Conservation (phyloP, 2,113 vertebrate species). For the Scalopus aquaticus region DNA sequence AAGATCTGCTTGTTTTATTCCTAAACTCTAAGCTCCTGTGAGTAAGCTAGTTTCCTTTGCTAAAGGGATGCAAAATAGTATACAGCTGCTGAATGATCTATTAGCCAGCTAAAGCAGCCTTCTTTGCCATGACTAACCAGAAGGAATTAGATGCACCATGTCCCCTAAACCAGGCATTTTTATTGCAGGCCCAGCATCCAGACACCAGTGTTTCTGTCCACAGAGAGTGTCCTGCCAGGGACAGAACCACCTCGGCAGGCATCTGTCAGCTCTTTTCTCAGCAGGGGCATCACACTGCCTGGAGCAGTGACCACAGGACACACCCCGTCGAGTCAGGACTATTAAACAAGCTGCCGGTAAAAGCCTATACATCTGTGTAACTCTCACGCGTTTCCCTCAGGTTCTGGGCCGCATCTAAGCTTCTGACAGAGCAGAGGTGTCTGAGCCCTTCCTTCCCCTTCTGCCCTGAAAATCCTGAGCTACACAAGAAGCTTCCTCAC, state of each 20-base stretch:
- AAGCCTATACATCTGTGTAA: background rate
- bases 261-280: background rate
- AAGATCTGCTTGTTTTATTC: background rate
- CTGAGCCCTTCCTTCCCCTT: background rate
- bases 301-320: background rate
- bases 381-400: fast-evolving
- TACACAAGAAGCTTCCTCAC: fast-evolving
- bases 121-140: constrained; percentile 49
- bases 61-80: background rate
- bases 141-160: background rate
- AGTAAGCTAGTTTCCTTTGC: background rate
- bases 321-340: background rate
- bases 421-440: background rate
- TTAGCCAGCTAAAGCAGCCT: background rate
- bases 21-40: background rate
- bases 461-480: background rate
- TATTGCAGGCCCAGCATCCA: background rate
- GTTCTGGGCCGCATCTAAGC: background rate
- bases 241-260: background rate
- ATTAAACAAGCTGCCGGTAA: background rate
- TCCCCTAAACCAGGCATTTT: constrained; percentile 26
- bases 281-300: background rate
- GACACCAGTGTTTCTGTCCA: constrained; percentile 3
- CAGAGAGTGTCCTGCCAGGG: background rate
- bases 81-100: constrained; percentile 42